phyloP scores from a whole-genome alignment of 2,113 vertebrate species.

The Chrysochloris asiatica region DNA sequence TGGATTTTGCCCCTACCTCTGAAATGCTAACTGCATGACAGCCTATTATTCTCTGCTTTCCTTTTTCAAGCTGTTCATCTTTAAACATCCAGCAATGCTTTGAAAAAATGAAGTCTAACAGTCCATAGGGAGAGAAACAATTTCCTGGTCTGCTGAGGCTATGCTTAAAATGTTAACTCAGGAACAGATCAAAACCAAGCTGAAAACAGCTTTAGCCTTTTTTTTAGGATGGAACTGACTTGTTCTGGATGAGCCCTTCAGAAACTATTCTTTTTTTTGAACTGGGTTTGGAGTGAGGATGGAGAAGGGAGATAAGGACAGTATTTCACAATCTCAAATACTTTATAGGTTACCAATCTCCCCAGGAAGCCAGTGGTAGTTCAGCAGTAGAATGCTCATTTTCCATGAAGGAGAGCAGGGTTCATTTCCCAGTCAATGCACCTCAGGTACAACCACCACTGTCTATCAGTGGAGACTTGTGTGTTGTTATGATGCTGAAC shows the following conservation, averaged over 20 bases:
- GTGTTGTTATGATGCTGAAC: background rate
- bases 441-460: background rate
- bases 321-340: too few species aligned
- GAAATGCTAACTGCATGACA: background rate
- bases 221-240: background rate
- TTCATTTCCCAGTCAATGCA: background rate
- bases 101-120: background rate
- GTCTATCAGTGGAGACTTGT: background rate
- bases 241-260: background rate
- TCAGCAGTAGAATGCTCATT: background rate
- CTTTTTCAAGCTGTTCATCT: background rate
- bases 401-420: too few species aligned
- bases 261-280: background rate
- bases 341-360: background rate
- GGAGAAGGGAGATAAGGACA: background rate
- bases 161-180: constrained; percentile 20
- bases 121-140: background rate
- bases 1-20: background rate
- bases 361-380: background rate
- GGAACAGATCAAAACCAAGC: background rate
- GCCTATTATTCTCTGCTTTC: background rate
- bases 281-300: background rate
- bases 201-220: background rate
- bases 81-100: constrained; percentile 42
- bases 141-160: background rate